Percentiles rank a stretch among this genome's conserved stretches.
Evolutionary conservation across 2,888 invertebrate species (phyloP).

Genomic region (Rhaphigaster nebulosa): DNA sequence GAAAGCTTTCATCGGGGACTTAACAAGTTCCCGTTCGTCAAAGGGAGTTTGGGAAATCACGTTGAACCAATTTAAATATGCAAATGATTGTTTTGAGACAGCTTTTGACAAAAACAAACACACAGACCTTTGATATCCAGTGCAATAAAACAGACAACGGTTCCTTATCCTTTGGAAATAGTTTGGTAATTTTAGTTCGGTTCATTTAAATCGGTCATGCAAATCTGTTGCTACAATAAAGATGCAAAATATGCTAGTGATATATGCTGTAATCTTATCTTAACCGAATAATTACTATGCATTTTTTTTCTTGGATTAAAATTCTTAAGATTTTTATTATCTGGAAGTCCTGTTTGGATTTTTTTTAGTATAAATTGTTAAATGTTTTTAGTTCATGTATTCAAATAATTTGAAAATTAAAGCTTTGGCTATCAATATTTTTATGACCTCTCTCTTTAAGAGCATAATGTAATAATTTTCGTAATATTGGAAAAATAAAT

Average conservation of each 20-base stretch:
- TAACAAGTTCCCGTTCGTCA: not conserved
- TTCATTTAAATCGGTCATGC: not conserved
- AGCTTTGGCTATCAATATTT: no score
- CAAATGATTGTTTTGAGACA: not conserved
- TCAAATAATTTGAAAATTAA: no score
- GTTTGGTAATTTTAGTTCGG: not conserved
- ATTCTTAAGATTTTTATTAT: not conserved
- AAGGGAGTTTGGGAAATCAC: not conserved
- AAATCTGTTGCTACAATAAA: not conserved
- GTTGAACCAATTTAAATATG: slow-evolving; percentile 1
- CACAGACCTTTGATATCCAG: not conserved
- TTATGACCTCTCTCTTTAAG: no score
- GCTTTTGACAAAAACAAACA: not conserved
- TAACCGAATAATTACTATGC: not conserved
- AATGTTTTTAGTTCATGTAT: no score
- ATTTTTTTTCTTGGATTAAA: not conserved
- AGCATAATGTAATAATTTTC: no score
- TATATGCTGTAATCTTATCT: not conserved
- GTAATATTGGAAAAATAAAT: no score
- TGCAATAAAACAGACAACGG: not conserved
- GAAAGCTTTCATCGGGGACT: not conserved
- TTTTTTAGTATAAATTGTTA: not conserved
- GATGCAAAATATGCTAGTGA: not conserved
- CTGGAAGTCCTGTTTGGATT: not conserved
- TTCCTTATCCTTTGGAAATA: not conserved